Conservation (phyloP, 2,797 vertebrate genomes). For the Hipposideros larvatus region DNA sequence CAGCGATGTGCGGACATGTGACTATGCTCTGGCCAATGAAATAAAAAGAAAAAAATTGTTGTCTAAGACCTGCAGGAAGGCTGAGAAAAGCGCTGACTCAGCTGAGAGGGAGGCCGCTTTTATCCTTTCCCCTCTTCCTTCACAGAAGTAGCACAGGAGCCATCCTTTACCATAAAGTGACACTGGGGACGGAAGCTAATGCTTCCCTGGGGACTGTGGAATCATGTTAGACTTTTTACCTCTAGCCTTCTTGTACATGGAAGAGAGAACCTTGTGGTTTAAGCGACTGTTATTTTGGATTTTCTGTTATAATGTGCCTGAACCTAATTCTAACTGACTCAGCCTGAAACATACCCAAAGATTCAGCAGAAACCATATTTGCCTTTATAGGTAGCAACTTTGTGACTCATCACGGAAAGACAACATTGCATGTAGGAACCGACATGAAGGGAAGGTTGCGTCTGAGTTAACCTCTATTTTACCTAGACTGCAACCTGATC, state of each 20-base stretch:
- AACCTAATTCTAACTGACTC: not conserved
- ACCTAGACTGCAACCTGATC: not conserved
- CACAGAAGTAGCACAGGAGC: not conserved
- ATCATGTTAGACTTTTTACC: not conserved
- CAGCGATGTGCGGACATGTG: not conserved
- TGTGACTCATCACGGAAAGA: not conserved
- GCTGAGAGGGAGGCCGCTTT: not conserved
- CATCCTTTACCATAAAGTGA: not conserved
- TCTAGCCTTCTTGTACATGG: not conserved
- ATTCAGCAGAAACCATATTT: not conserved
- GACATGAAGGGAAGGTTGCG: not conserved
- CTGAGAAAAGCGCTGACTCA: not conserved
- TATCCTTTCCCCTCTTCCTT: not conserved
- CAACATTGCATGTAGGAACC: not conserved
- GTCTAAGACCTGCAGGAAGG: not conserved
- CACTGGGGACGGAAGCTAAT: not conserved
- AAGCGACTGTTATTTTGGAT: not conserved
- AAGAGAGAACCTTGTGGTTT: not conserved
- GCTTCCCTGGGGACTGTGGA: not conserved
- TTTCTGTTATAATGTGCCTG: not conserved
- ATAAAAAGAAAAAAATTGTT: constrained; percentile 15
- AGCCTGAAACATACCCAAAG: constrained; percentile 4
- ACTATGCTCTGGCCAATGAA: not conserved
- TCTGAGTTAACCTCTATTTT: not conserved
- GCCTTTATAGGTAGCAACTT: not conserved